A percentile compares a stretch with the other conserved stretches of the same genome.
Evolutionary conservation across 2,113 vertebrate genomes (phyloP).

Genomic region (Felis chaus): DNA sequence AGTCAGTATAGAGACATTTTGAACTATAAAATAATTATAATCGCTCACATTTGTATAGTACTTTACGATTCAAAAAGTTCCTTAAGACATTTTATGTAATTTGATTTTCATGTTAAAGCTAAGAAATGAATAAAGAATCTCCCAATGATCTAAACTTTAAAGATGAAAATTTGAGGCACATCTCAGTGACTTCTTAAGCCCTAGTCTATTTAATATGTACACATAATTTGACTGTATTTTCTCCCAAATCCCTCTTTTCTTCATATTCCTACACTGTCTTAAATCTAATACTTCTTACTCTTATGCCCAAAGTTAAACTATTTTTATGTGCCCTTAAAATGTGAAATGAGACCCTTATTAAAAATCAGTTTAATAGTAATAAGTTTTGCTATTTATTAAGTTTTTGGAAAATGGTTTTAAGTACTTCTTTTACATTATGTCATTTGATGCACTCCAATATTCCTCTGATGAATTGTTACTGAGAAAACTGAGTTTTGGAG

Average conservation of each 20-base stretch:
- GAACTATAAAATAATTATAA: slow-evolving; percentile 17
- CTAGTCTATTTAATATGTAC: not conserved
- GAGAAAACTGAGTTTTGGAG: not conserved
- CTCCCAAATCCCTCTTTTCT: not conserved
- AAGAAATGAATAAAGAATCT: not conserved
- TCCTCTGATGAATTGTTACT: not conserved
- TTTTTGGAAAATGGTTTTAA: not conserved
- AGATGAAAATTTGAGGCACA: not conserved
- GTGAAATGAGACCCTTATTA: not conserved
- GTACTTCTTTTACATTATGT: not conserved
- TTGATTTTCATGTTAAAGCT: not conserved
- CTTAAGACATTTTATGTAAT: not conserved
- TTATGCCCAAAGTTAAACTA: not conserved
- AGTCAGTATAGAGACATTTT: not conserved
- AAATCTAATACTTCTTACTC: not conserved
- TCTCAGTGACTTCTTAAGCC: not conserved
- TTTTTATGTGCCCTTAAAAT: not conserved
- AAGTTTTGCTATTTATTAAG: not conserved
- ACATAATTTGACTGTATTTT: not conserved
- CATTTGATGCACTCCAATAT: not conserved
- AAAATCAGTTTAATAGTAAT: not conserved
- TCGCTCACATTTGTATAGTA: not conserved
- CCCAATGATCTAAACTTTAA: not conserved
- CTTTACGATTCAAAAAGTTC: not conserved
- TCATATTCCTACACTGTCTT: not conserved